phyloP scores from a whole-genome alignment of 2,113 vertebrate species.

The Laticauda colubrina region DNA sequence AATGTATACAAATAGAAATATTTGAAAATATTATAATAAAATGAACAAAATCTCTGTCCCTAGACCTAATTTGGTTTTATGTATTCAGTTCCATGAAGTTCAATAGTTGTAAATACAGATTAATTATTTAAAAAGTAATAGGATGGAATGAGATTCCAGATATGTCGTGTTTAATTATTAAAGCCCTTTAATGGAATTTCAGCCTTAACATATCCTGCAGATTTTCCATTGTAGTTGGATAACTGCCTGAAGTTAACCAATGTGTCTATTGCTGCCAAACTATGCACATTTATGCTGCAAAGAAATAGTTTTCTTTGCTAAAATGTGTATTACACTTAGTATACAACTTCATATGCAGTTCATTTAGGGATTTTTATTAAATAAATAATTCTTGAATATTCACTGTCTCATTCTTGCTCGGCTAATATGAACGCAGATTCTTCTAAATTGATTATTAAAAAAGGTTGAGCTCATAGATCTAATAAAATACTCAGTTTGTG shows the following conservation, averaged over 20 bases:
- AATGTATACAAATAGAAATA: constrained; percentile 46
- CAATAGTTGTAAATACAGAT: constrained; percentile 76
- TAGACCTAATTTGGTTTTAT: constrained; percentile 57
- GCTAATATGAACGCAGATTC: not conserved
- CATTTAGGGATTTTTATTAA: not conserved
- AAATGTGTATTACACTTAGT: constrained; percentile 26
- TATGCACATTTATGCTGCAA: constrained; percentile 7
- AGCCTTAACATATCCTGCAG: constrained; percentile 56
- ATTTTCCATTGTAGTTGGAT: constrained; percentile 51
- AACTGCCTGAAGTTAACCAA: constrained; percentile 66
- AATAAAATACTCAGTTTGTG: not conserved
- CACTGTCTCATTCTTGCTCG: not conserved
- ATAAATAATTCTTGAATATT: not conserved
- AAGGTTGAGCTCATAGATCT: not conserved
- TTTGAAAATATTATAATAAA: constrained; percentile 53
- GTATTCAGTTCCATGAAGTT: constrained; percentile 66
- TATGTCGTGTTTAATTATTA: constrained; percentile 78
- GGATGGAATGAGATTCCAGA: constrained; percentile 73
- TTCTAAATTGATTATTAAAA: not conserved
- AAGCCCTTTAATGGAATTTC: constrained; percentile 76
- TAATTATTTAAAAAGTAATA: constrained; percentile 81
- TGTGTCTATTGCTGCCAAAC: constrained; percentile 23
- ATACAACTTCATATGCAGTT: constrained; percentile 11
- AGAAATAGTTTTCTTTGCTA: constrained; percentile 36
- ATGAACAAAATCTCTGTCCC: constrained; percentile 47